Conservation (phyloP, 2,797 vertebrate genomes). For the Sternarchorhynchus goeldii region DNA sequence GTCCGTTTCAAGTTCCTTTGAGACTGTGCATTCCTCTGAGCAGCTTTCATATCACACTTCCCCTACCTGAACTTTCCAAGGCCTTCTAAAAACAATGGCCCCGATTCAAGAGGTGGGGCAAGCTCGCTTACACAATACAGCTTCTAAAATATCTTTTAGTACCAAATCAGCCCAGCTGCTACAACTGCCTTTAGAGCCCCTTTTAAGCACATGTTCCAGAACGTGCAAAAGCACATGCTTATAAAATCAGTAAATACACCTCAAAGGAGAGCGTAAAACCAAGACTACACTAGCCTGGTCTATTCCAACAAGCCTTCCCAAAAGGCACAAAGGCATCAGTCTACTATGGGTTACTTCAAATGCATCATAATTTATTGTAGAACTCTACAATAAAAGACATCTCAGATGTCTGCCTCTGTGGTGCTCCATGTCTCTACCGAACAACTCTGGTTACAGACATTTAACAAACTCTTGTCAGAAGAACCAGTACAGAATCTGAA, state of each 20-base stretch:
- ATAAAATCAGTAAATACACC: conserved; percentile 20
- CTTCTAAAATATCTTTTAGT: conserved; percentile 37
- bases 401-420: neutral
- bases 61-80: conserved; percentile 49
- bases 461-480: conserved; percentile 28
- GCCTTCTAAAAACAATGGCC: conserved; percentile 50
- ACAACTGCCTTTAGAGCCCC: conserved; percentile 21
- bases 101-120: conserved; percentile 45
- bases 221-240: conserved; percentile 19
- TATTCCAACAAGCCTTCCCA: no score
- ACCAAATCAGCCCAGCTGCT: conserved; percentile 32
- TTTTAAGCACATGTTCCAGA: conserved; percentile 5
- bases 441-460: conserved; percentile 25
- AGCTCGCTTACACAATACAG: conserved; percentile 40
- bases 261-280: conserved; percentile 5
- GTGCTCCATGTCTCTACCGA: neutral
- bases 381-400: neutral
- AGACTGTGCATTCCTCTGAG: neutral
- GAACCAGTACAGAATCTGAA: conserved; percentile 23
- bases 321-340: no score
- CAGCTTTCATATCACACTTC: conserved; percentile 39
- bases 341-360: neutral
- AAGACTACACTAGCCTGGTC: neutral
- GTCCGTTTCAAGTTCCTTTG: neutral
- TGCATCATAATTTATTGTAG: neutral